Evolutionary conservation across 2,797 vertebrate genomes (phyloP).

Genomic region (Dicrostonyx torquatus): DNA sequence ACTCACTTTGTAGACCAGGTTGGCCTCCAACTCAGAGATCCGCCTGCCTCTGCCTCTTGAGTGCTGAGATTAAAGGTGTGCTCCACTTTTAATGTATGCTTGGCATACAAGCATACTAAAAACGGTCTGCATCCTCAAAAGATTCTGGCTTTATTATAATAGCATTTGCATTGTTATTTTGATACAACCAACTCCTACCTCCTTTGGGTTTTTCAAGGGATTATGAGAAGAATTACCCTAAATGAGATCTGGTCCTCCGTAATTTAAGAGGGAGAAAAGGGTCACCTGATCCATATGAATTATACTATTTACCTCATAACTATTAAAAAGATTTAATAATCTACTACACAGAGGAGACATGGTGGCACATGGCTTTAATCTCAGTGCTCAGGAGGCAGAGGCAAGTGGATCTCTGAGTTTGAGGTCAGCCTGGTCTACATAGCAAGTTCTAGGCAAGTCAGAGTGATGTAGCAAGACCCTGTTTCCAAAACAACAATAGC

Average conservation of each 20-base stretch:
- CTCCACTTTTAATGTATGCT: too few species aligned
- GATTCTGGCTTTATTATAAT: not conserved
- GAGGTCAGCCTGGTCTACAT: not conserved
- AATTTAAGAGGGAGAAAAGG: not conserved
- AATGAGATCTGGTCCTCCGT: not conserved
- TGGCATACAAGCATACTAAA: not conserved
- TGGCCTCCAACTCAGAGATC: not conserved
- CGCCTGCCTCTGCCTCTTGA: not conserved
- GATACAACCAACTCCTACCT: not conserved
- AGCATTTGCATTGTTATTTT: not conserved
- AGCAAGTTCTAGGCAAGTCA: not conserved
- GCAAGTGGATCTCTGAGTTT: not conserved
- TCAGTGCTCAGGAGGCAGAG: not conserved
- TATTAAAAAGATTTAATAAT: not conserved
- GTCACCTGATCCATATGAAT: too few species aligned
- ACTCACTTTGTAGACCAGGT: not conserved
- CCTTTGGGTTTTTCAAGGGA: not conserved
- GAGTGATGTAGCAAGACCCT: not conserved
- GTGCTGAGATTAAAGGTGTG: not conserved
- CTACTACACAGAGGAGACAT: not conserved
- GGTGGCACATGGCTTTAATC: not conserved
- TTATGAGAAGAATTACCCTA: not conserved
- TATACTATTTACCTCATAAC: not conserved
- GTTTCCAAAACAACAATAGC: not conserved
- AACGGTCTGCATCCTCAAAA: not conserved